Evolutionary conservation across 2,888 invertebrate species (phyloP), one percentile per base, ranked within the genome.

Genomic region (Hetaerina titia): DNA sequence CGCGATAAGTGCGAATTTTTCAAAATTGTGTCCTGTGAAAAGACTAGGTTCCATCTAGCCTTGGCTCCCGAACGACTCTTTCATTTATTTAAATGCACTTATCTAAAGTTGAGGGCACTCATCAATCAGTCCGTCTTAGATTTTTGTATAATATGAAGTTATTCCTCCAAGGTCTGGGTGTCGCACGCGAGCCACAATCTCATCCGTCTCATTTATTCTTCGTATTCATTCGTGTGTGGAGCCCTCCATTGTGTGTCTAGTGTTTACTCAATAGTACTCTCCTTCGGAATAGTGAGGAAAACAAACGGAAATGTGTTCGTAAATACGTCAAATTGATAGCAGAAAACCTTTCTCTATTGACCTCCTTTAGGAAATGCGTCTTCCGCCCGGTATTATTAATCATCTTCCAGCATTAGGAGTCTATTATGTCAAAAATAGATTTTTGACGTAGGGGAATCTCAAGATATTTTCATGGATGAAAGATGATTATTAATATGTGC

Each of bases 41-140:
- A 81, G 25, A 11, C 22, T 31, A 11, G 69, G n/a, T 69, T 9
- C 22, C 69, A 81, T 81, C 81, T 81, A 31, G 25, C 81, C 81
- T 81, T 81, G 81, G 15, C 81, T 81, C 31, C 2, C 25, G 31
- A 81, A 25, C 81, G 31, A 31, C 31, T 31, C 81, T 13, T 81
- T 15, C 31, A 81, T 25, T 22, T 25, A 5, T 74, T 74, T 74
- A 25, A 25, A 25, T 31, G 11, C 31, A 8, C 9, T 15, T 81
- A 31, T 81, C 31, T 31, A 11, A 81, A 22, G 13, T 31, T 81
- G 25, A 81, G 19, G 81, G 81, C 2, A 15, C 31, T 25, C 31
- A 31, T 81, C 81, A 11, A 31, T 81, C 81, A 81, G 81, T 81
- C 81, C 81, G 81, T 81, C 81, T 31, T 81, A 81, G 81, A 81